Base-by-base conservation (phyloP, 1,140 invertebrate genomes). In the Stegodyphus mimosarum region DNA sequence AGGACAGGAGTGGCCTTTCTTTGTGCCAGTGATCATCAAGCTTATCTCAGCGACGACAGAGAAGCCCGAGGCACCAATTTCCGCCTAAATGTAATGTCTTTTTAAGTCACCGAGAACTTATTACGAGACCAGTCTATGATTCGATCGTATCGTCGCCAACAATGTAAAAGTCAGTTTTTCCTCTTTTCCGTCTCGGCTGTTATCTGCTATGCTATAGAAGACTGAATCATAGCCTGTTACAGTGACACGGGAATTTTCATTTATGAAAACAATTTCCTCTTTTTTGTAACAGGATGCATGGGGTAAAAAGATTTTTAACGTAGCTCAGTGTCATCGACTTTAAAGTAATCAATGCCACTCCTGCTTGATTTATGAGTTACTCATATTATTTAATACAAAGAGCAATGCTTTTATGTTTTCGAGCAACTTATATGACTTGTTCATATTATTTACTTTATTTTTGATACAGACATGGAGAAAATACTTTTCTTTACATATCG, bases 101-200 rank as follows among this genome's bases (percentile, higher is more conserved):
- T 84, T 84, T 84, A 84, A 84, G 81, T 84, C 81, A 84, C 72
- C 73, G 52, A 74, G 81, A 84, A 76, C 81, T 84, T 84, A 84
- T 84, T 84, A 84, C 72, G 50, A 71, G 55, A 63, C 33, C 13
- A 70, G 55, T 52, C 33, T 33, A 48, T 66, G 81, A 84, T 75
- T 75, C 55, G 81, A 84, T 84, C 72, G 17, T 72, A 67, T 75
- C 80, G 80, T 83, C 60, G 13, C 17, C 73, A 69, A 74, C 73
- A 69, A 60, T 76, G 51, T 66, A 51, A 70, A 69, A 67, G n/a
- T 53, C 13, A n/a, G 70, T 60, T 74, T 83, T 74, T 72, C 73
- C n/a, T 48, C 70, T 9, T n/a, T 53, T 50, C 17, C 55, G 48
- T 51, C 53, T 52, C 49, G 66, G 48, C 69, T 81, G 69, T 81